These are phyloP conservation scores for Drosophila melanica DNA, from an alignment of 1,140 invertebrate species.

Conservation along the genomic window DNA sequence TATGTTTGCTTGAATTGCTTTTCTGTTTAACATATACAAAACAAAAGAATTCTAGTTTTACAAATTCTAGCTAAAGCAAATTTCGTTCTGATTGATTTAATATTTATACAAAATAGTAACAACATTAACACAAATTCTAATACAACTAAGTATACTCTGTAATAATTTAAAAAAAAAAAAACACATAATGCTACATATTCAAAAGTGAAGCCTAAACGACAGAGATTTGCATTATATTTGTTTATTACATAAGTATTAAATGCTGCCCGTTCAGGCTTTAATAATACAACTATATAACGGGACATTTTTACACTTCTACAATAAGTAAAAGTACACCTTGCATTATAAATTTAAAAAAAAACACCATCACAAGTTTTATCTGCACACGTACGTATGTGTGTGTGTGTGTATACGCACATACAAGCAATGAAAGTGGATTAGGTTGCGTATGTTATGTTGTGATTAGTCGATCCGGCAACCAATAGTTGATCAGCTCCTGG, in stretches of 20 bases:
- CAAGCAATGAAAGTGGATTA: constrained; percentile 58
- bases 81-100: background rate
- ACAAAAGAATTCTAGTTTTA: background rate
- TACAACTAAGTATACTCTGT: no score
- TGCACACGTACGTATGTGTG: constrained; percentile 37
- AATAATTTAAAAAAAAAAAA: background rate
- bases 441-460: constrained; percentile 47
- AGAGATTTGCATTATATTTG: constrained; percentile 10
- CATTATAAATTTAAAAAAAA: constrained; percentile 64
- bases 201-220: background rate
- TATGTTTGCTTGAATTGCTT: background rate
- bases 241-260: constrained; percentile 66
- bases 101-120: no score
- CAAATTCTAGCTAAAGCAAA: background rate
- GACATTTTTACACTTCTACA: constrained; percentile 65
- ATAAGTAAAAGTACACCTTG: constrained; percentile 61
- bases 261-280: constrained; percentile 71
- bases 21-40: background rate
- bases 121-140: no score
- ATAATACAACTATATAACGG: constrained; percentile 79
- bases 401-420: no score
- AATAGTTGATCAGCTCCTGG: constrained; percentile 16
- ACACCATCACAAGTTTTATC: constrained; percentile 76
- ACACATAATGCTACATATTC: background rate
- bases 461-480: constrained; percentile 15